Base-by-base conservation (phyloP, 2,888 invertebrate genomes). In the Protodeltote pygarga region DNA sequence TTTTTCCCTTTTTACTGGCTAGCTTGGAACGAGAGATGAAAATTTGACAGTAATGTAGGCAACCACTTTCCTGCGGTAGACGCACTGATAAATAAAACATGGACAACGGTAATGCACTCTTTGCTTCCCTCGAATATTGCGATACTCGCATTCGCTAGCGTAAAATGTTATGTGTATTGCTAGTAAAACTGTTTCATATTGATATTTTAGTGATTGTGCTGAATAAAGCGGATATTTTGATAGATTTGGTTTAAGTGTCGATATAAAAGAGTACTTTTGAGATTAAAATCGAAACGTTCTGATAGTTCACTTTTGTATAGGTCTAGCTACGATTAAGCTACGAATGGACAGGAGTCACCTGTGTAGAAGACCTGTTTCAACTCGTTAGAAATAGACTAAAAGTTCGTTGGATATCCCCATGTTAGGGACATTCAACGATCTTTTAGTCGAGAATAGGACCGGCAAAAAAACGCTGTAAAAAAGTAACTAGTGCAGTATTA, bases 41-140 rank as follows among this genome's bases (percentile, higher is more conserved):
- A 82, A 81, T 83, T 83, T 82, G 77, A 77, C 78, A 77, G 81
- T 85, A 87, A 87, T 87, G 84, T 73, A 72, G 67, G 67, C 83
- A 81, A 74, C 81, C 86, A 85, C 85, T 86, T 81, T 79, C 77
- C 32, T 15, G 72, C 73, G 72, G 65, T 47, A 64, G 69, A 73
- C 76, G 77, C 50, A 48, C 34, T 50, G 35, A 69, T 69, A 63
- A 65, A 68, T 68, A 69, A 68, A 69, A 81, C 79, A 72, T 79
- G 81, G 78, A 81, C 82, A 80, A 77, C 83, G 65, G 80, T 87
- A 88, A 87, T 87, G 87, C 85, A 85, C 80, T 79, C 74, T 68
- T 73, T 54, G 75, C 73, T 73, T 73, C 62, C 46, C 72, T 70
- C 62, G 70, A 65, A 53, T 34, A 52, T 51, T 37, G 27, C 48